Evolutionary conservation across 2,113 vertebrate genomes (phyloP), one percentile per base, ranked within the genome.

Genomic region (Odontophorus gujanensis): DNA sequence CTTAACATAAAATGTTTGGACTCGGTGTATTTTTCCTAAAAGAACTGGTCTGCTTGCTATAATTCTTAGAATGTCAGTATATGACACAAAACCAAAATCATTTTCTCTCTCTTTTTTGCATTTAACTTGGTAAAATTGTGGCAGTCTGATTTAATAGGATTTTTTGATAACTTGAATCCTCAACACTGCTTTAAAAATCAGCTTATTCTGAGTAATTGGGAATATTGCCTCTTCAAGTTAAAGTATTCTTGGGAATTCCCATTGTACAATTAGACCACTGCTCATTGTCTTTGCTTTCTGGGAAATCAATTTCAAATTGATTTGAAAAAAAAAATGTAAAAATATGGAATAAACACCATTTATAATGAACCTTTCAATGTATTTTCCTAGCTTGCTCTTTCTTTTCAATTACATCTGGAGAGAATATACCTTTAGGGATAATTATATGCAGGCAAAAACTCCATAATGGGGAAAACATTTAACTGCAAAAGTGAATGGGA

Each of bases 261-360:
- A 6, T 77, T 34, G 13, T 30, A 28, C 32, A 85, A 6, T 87
- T 85, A 92, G 75, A 22, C 36, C n/a, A 73, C 13, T 86, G 21
- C n/a, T 80, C 0, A 0, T 59, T 85, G 7, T 53, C 30, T 82
- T 0, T 71, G 30, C 17, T 94, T 81, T 69, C 42, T 90, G 59
- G 24, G 38, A 85, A 85, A 85, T 58, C 30, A 87, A 71, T 88
- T 87, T 38, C 25, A 77, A 74, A 62, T 91, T 85, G 74, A 90
- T 90, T 66, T 82, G 50, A 82, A 85, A 87, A 83, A 80, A 63
- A 89, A 19, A 59, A 71, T 81, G 11, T 40, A 53, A 53, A 86
- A 92, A 75, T 61, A 57, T 4, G 59, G 25, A 85, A 81, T 62
- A 75, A 92, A n/a, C 26, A 59, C 25, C 66, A 43, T 16, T 85